These are phyloP conservation scores for Cosmia trapezina DNA, from an alignment of 2,888 invertebrate species.

Conservation along the genomic window DNA sequence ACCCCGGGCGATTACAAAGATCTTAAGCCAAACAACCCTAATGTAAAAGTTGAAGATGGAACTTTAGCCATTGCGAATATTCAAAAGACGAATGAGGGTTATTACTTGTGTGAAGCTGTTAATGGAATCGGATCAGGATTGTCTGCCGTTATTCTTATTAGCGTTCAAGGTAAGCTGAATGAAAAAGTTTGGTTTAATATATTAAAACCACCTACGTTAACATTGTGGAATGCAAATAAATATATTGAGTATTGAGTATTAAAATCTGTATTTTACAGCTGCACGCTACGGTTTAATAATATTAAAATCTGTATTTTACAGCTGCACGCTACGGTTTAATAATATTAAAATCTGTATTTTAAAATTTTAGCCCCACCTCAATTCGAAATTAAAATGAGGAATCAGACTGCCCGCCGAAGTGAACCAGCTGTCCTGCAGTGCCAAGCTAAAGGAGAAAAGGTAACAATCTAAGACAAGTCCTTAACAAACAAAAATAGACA, in stretches of 20 bases:
- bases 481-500: background rate
- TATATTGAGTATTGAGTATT: too few relatives aligned
- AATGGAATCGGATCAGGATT: constrained; percentile 98
- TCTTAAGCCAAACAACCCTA: constrained; percentile 96
- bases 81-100: constrained; percentile 98
- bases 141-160: constrained; percentile 97
- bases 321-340: too few relatives aligned
- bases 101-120: constrained; percentile 98
- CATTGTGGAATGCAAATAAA: too few relatives aligned
- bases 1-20: constrained; percentile 98
- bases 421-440: constrained; percentile 97
- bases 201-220: too few relatives aligned
- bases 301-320: too few relatives aligned
- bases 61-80: constrained; percentile 97
- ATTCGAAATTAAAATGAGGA: constrained; percentile 97
- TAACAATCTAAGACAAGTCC: constrained; percentile 53
- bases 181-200: background rate
- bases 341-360: constrained; percentile 54
- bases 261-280: too few relatives aligned
- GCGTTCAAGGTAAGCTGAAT: constrained; percentile 94
- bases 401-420: constrained; percentile 97
- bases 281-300: too few relatives aligned
- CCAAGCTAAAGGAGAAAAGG: constrained; percentile 97
- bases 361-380: constrained; percentile 95
- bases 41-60: constrained; percentile 98